Base-by-base conservation (phyloP, 2,113 vertebrate species). In the Nesoenas mayeri region DNA sequence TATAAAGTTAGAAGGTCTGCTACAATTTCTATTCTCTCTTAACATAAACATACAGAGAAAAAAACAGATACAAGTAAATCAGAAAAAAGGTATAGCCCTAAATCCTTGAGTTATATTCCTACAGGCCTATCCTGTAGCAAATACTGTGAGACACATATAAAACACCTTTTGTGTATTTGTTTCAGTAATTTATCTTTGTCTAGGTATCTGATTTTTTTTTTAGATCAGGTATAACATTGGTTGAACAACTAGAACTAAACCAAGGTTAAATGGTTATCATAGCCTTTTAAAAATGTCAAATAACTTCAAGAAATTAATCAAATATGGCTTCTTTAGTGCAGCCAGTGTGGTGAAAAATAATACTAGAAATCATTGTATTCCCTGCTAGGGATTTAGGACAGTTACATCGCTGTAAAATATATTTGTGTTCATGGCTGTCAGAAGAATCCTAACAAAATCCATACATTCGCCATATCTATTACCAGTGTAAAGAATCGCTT, bases 361-460 rank as follows among this genome's bases (percentile, higher is more conserved):
- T 85, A 93, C 78, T 89, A 97, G 84, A 96, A 98, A 87, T 95
- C 93, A 97, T 28, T 97, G 92, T 92, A 97, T 92, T 96, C 93
- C 79, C 80, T 83, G 93, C 89, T 88, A 75, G n/a, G 90, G 96
- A 97, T 97, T 97, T 95, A 97, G 95, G 93, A 97, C 91, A 97
- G 97, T 97, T 97, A 97, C 79, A 97, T 96, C 97, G 97, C 86
- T 69, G 64, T 95, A 98, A 98, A 97, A 96, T 97, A 96, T 91
- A 97, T 93, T 92, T 96, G 85, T 97, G 97, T 96, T 96, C 93
- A 97, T 96, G 97, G 96, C 95, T 98, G 97, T 98, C 97, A 98
- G 91, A 98, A 98, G 97, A 97, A 98, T 98, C 96, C 93, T 97
- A 96, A 97, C 94, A 96, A 98, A 98, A 97, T 95, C 94, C 89